A percentile compares a stretch with the other conserved stretches of the same genome.
Conservation (phyloP, 2,797 vertebrate genomes). For the Anniella stebbinsi region DNA sequence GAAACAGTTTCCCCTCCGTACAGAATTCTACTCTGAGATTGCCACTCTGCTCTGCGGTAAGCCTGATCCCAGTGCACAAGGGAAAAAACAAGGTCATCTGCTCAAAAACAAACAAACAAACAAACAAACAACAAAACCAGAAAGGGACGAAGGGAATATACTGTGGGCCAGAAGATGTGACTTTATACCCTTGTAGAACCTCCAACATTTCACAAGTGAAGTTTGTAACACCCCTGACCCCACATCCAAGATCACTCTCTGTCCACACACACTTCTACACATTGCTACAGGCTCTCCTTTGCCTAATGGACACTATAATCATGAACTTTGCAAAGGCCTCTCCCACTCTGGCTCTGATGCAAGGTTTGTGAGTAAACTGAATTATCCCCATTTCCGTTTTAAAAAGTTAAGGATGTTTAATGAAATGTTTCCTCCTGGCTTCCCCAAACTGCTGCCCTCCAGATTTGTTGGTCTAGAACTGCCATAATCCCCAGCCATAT, state of each 20-base stretch:
- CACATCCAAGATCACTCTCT: neutral
- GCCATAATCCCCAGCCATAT: too few relatives aligned
- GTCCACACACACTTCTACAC: too few relatives aligned
- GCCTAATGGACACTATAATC: neutral
- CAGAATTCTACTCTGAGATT: neutral
- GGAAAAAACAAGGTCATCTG: neutral
- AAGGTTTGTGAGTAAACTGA: neutral
- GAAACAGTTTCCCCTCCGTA: neutral
- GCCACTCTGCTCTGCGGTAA: neutral
- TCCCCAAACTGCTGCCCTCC: too few relatives aligned
- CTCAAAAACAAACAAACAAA: neutral
- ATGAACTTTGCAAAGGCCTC: neutral
- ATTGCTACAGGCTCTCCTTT: neutral
- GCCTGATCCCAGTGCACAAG: neutral
- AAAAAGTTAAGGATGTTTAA: neutral
- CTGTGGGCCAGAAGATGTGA: neutral
- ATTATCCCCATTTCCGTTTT: neutral
- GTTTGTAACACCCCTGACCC: neutral
- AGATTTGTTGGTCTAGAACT: too few relatives aligned
- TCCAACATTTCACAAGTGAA: neutral
- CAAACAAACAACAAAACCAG: neutral
- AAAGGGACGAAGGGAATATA: neutral
- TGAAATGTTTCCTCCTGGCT: neutral
- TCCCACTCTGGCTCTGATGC: neutral
- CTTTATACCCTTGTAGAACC: too few relatives aligned